A percentile compares a stretch with the other conserved stretches of the same genome.
Evolutionary conservation across 2,888 invertebrate genomes (phyloP).

Genomic region (Pteria penguin): DNA sequence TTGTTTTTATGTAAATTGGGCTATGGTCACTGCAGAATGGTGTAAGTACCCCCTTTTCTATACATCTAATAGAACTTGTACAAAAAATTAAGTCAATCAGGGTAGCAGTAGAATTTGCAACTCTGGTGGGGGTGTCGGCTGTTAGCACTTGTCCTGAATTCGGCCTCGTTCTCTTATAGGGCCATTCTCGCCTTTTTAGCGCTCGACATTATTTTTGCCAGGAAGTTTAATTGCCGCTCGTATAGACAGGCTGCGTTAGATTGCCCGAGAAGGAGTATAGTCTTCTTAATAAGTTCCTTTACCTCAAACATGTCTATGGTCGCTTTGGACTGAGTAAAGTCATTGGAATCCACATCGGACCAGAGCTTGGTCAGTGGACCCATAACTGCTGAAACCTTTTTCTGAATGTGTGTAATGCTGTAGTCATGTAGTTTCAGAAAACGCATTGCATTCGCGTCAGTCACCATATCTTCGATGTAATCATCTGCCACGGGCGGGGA

Average conservation of each 20-base stretch:
- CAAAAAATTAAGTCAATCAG: too few species aligned
- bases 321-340: background rate
- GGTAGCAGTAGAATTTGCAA: too few species aligned
- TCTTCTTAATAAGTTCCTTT: constrained; percentile 1
- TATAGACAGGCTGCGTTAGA: background rate
- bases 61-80: too few species aligned
- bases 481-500: background rate
- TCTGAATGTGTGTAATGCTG: constrained; percentile 4
- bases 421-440: background rate
- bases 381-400: background rate
- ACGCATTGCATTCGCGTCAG: background rate
- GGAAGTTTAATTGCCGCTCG: background rate
- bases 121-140: too few species aligned
- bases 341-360: background rate
- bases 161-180: background rate
- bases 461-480: constrained; percentile 3
- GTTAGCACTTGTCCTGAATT: background rate
- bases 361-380: background rate
- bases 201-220: background rate
- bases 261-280: background rate
- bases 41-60: too few species aligned
- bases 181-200: background rate
- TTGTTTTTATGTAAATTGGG: too few species aligned
- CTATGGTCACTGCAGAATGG: too few species aligned
- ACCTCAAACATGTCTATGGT: background rate